Percentiles rank a stretch among this genome's conserved stretches.
phyloP scores from a whole-genome alignment of 1,140 invertebrate genomes.

The Batillaria attramentaria region DNA sequence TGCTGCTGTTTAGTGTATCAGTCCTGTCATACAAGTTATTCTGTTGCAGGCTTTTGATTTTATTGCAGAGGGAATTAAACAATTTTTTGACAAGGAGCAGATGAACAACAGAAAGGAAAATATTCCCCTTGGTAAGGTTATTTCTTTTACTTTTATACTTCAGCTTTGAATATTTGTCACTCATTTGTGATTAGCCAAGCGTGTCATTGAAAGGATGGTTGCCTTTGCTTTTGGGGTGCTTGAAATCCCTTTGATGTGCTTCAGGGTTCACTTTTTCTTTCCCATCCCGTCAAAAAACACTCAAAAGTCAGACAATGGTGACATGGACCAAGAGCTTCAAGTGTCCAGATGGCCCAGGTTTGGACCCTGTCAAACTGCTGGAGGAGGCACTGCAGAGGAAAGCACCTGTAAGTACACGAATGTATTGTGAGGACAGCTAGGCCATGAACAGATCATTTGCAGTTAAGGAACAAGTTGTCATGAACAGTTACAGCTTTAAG shows the following conservation, averaged over 20 bases:
- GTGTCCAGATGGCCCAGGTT: slow-evolving; percentile 87
- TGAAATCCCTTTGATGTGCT: slow-evolving; percentile 70
- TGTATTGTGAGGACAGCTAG: not conserved
- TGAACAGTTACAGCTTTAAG: not conserved
- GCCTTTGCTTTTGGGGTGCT: too few species aligned
- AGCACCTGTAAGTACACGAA: slow-evolving; percentile 44
- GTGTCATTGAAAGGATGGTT: too few species aligned
- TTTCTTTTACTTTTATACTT: not conserved
- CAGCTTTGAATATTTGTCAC: too few species aligned
- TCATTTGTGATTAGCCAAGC: too few species aligned
- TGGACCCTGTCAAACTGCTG: slow-evolving; percentile 88
- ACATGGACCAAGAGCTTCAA: slow-evolving; percentile 97
- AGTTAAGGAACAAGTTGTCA: not conserved
- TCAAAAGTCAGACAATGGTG: slow-evolving; percentile 89
- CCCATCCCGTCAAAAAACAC: slow-evolving; percentile 89
- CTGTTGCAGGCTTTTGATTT: slow-evolving; percentile 88
- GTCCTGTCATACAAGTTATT: not conserved
- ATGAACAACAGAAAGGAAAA: slow-evolving; percentile 73
- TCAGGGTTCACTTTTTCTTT: slow-evolving; percentile 99
- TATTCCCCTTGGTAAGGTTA: slow-evolving; percentile 51
- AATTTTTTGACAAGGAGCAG: slow-evolving; percentile 86
- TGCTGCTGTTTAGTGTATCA: too few species aligned
- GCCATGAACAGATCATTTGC: not conserved
- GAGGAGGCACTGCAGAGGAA: slow-evolving; percentile 77
- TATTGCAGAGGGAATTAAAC: slow-evolving; percentile 93